These are phyloP conservation scores for Eumaeus atala DNA, from an alignment of 1,140 invertebrate species.

Conservation along the genomic window DNA sequence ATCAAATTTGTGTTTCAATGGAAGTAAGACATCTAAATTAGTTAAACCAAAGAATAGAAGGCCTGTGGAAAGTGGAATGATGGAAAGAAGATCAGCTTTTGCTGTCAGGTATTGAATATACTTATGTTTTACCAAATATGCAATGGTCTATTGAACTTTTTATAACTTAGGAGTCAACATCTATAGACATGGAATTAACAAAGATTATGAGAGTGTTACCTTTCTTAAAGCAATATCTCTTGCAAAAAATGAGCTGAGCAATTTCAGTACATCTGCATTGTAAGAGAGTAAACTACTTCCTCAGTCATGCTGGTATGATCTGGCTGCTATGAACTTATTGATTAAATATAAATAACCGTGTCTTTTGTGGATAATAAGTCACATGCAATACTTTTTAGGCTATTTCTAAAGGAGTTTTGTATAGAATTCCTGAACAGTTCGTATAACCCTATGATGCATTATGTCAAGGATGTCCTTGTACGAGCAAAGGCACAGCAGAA, in stretches of 20 bases:
- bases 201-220: too few relatives aligned
- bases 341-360: too few relatives aligned
- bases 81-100: conserved; percentile 62
- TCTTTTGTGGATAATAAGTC: too few relatives aligned
- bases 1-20: conserved; percentile 84
- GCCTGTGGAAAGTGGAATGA: conserved; percentile 51
- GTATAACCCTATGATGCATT: conserved; percentile 91
- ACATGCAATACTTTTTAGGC: conserved; percentile 42
- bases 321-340: too few relatives aligned
- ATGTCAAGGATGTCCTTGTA: conserved; percentile 82
- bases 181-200: too few relatives aligned
- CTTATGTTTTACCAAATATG: conserved; percentile 42
- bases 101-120: conserved; percentile 46
- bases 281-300: too few relatives aligned
- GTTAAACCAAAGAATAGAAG: conserved; percentile 58
- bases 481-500: conserved; percentile 78
- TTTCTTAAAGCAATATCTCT: too few relatives aligned
- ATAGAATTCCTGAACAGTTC: conserved; percentile 92
- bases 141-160: neutral
- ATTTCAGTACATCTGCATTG: too few relatives aligned
- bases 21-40: conserved; percentile 79
- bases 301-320: too few relatives aligned
- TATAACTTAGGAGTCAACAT: too few relatives aligned
- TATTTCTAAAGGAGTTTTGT: conserved; percentile 96
- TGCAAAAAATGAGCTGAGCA: too few relatives aligned